These are phyloP conservation scores for Oithona nana DNA, from an alignment of 2,888 invertebrate species.

Conservation along the genomic window DNA sequence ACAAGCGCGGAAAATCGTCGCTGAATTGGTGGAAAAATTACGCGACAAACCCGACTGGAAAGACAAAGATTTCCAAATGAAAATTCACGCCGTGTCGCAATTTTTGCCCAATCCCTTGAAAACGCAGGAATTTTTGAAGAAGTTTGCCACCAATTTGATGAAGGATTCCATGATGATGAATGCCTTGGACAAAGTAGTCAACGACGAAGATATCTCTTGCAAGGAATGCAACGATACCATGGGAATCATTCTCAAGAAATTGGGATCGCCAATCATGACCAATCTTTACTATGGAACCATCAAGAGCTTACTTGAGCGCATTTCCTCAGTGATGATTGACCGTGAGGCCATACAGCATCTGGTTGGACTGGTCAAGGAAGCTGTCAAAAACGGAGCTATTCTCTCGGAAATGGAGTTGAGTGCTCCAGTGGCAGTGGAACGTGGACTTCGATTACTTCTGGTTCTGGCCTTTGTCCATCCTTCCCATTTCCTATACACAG, in stretches of 20 bases:
- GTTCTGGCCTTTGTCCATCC: constrained; percentile 82
- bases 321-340: constrained; percentile 91
- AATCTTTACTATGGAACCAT: constrained; percentile 88
- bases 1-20: constrained; percentile 52
- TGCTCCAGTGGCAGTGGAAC: constrained; percentile 60
- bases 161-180: constrained; percentile 44
- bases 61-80: constrained; percentile 43
- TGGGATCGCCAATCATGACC: constrained; percentile 84
- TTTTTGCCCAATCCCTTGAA: constrained; percentile 81
- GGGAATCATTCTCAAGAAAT: constrained; percentile 46
- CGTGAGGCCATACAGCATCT: constrained; percentile 51
- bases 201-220: constrained; percentile 61
- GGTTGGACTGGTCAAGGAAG: constrained; percentile 45
- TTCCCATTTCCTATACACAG: constrained; percentile 69
- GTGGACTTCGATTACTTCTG: constrained; percentile 67
- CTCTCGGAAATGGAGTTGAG: constrained; percentile 58
- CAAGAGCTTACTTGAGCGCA: constrained; percentile 79
- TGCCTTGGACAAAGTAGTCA: constrained; percentile 65
- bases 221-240: constrained; percentile 84
- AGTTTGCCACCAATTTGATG: constrained; percentile 58
- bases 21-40: constrained; percentile 69
- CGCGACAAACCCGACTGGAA: constrained; percentile 37
- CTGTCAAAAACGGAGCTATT: constrained; percentile 37
- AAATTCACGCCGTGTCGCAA: constrained; percentile 41
- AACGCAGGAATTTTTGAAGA: constrained; percentile 63